Evolutionary conservation across 1,140 invertebrate genomes (phyloP).

Genomic region (Elysia chlorotica): DNA sequence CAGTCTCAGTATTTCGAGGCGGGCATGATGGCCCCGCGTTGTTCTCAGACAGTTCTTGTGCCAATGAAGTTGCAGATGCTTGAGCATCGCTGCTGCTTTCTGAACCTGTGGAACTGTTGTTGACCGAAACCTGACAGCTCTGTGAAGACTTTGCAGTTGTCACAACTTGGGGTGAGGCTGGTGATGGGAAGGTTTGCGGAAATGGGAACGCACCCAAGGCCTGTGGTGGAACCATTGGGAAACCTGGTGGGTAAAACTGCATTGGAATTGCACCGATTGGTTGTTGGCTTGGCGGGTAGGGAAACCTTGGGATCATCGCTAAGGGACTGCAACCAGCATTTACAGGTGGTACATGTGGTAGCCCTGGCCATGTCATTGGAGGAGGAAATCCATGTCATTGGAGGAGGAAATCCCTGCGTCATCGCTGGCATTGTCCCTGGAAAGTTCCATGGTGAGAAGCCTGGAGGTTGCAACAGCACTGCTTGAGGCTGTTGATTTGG

Average conservation of each 20-base stretch:
- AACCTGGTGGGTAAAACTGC: conserved; percentile 9
- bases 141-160: neutral
- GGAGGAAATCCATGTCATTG: no score
- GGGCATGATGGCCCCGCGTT: neutral
- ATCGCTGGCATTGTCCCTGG: no score
- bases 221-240: neutral
- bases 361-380: no score
- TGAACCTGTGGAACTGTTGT: neutral
- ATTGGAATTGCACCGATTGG: neutral
- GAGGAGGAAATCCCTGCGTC: no score
- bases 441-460: no score
- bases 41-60: no score
- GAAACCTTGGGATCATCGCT: conserved; percentile 7
- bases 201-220: conserved; percentile 8
- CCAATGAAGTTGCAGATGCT: no score
- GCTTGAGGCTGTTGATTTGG: no score
- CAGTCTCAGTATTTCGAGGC: neutral
- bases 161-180: neutral
- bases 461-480: no score
- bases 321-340: no score
- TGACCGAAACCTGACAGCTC: neutral
- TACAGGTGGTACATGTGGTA: no score
- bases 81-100: neutral
- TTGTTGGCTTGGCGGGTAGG: conserved; percentile 19
- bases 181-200: neutral